Evolutionary conservation across 64 coral and sea anemone genomes (phyloP), one percentile per base, ranked within the genome.

Genomic region (Porites australiensis): DNA sequence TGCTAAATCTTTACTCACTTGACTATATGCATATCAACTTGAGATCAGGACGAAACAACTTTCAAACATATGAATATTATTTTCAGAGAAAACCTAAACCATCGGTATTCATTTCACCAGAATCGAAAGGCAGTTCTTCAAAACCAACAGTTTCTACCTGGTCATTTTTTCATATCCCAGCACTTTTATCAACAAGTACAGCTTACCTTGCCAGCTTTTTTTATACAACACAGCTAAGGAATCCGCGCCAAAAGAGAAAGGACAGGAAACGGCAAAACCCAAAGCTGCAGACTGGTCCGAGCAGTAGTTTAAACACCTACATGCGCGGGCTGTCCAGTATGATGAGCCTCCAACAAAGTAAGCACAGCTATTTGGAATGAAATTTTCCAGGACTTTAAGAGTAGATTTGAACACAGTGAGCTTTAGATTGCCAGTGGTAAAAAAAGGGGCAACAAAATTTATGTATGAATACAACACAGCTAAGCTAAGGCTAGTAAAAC

Each of bases 291-390:
- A 73, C 70, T 73, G 5, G 23, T 70, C 66, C 66, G 20, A 22
- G 18, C 66, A 77, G 75, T 48, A 77, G 75, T 54, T 15, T 8
- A 77, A 77, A 51, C 47, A 77, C 13, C 77, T 59, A 59, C 52
- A 79, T 23, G 77, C 52, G 10, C 59, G 52, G 77, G 77, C 77
- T 79, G 7, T 53, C 59, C 52, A 52, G 27, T 59, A 59, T 58
- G 77, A 79, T 51, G 52, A 79, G 77, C 77, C 53, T 79, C 77
- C 77, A 37, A 79, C 52, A 58, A 79, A 79, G 77, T 27, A 22
- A 19, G 51, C 77, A 59, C 77, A 79, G 77, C 52, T n/a, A 79
- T 59, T 79, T 79, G 77, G 77, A 79, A 79, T 37, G 52, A 79
- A 20, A 79, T 73, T 73, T 73, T 44, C n/a, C 6, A 73, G 70